Evolutionary conservation across 2,888 invertebrate genomes (phyloP).

Genomic region (Branchinecta sandiegonensis): DNA sequence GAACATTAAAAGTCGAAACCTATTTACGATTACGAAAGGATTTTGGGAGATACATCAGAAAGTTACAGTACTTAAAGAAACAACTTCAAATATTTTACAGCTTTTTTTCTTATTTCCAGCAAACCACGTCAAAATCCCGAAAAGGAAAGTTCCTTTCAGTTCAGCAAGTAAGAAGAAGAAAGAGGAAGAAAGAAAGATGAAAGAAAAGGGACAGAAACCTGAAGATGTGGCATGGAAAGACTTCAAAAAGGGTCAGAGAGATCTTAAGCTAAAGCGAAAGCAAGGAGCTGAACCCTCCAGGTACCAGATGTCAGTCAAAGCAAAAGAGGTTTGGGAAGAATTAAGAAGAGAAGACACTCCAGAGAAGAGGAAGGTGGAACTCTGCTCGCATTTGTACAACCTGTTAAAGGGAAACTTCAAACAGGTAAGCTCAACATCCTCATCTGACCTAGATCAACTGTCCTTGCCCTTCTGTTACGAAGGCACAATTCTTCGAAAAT

Average conservation of each 20-base stretch:
- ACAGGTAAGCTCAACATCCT: slow-evolving; percentile 29
- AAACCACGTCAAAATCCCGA: too few species aligned
- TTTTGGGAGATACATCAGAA: too few species aligned
- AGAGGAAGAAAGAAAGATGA: background rate
- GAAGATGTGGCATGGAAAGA: slow-evolving; percentile 20
- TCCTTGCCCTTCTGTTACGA: too few species aligned
- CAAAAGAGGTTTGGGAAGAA: slow-evolving; percentile 27
- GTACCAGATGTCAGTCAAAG: slow-evolving; percentile 23
- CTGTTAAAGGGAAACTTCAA: slow-evolving; percentile 36
- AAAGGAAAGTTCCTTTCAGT: too few species aligned
- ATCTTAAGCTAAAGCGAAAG: slow-evolving; percentile 20
- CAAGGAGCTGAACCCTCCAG: slow-evolving; percentile 19
- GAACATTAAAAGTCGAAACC: too few species aligned
- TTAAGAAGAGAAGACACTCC: slow-evolving; percentile 27
- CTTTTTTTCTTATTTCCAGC: too few species aligned
- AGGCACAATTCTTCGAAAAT: too few species aligned
- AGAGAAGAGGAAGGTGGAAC: slow-evolving; percentile 24
- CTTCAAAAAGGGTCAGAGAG: slow-evolving; percentile 20
- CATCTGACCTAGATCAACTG: background rate
- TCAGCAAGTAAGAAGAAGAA: background rate
- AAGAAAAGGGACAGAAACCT: slow-evolving; percentile 13
- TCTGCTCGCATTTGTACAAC: slow-evolving; percentile 30
- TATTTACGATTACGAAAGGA: too few species aligned
- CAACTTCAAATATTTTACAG: too few species aligned
- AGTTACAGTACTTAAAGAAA: too few species aligned